A percentile compares a stretch with the other conserved stretches of the same genome.
Conservation (phyloP, 2,113 vertebrate genomes). For the Pygoscelis antarcticus region DNA sequence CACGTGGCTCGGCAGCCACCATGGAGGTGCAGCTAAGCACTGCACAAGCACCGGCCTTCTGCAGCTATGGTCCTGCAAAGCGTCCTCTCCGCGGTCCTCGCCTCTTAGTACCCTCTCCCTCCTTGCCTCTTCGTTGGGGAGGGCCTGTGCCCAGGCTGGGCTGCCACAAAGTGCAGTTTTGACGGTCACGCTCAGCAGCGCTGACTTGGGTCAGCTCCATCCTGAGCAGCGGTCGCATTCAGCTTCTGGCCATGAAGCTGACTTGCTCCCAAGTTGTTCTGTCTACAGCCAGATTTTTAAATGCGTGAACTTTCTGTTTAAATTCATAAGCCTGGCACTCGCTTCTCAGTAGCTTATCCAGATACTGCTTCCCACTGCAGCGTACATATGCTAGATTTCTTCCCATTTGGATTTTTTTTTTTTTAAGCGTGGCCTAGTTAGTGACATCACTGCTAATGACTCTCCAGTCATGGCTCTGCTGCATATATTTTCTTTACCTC, state of each 20-base stretch:
- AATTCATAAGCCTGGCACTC: not conserved
- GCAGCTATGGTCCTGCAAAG: not conserved
- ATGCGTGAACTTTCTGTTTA: not conserved
- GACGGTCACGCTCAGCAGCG: accelerated
- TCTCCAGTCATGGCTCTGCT: not conserved
- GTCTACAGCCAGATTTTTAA: not conserved
- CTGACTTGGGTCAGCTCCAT: not conserved
- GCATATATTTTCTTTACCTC: not conserved
- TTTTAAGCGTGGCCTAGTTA: not conserved
- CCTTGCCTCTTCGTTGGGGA: too few species aligned
- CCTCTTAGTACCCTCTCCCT: not conserved
- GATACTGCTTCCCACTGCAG: not conserved
- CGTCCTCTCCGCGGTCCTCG: accelerated
- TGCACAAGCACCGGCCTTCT: not conserved
- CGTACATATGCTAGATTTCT: not conserved
- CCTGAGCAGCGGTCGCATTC: accelerated
- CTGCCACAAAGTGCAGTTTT: accelerated
- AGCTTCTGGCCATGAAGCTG: not conserved
- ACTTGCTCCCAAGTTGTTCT: not conserved
- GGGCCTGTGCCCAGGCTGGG: not conserved
- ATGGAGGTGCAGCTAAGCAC: not conserved
- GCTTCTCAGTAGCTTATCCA: not conserved
- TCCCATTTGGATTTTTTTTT: not conserved
- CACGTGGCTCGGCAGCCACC: not conserved
- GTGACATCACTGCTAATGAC: not conserved